Evolutionary conservation across 1,140 invertebrate genomes (phyloP).

Genomic region (Hypothenemus hampei): DNA sequence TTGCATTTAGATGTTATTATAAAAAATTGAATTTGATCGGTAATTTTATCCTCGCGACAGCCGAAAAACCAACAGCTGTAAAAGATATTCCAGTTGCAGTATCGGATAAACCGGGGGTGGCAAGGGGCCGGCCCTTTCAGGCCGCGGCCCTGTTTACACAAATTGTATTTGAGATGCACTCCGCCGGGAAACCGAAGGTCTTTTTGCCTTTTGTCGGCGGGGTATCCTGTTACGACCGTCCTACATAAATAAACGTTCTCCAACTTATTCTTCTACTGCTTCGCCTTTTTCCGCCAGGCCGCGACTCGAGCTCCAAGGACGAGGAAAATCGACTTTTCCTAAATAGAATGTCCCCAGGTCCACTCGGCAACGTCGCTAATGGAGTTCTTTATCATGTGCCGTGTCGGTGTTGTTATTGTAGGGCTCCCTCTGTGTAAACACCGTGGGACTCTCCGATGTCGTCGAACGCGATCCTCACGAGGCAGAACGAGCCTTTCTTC

Average conservation of each 20-base stretch:
- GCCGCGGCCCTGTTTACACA: constrained; percentile 27
- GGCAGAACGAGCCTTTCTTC: no score
- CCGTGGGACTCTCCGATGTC: constrained; percentile 12
- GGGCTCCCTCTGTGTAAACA: constrained; percentile 21
- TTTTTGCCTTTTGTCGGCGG: constrained; percentile 25
- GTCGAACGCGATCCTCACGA: no score
- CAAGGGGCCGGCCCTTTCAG: no score
- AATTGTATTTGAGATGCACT: constrained; percentile 34
- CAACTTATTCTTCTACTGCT: no score
- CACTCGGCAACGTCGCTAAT: constrained; percentile 18
- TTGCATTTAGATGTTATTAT: no score
- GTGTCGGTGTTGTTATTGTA: constrained; percentile 20
- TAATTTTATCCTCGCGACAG: no score
- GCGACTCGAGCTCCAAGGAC: no score
- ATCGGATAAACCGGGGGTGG: constrained; percentile 8
- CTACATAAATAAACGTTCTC: constrained; percentile 3
- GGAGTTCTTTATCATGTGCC: constrained; percentile 22
- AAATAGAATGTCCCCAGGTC: no score
- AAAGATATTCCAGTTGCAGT: constrained; percentile 1
- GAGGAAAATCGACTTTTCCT: no score
- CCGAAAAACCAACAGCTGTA: constrained; percentile 8
- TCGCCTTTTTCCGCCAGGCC: no score
- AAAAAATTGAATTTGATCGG: no score
- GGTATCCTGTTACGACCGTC: constrained; percentile 8
- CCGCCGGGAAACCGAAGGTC: constrained; percentile 29